phyloP scores from a whole-genome alignment of 2,888 invertebrate genomes.

The Ischnura elegans region DNA sequence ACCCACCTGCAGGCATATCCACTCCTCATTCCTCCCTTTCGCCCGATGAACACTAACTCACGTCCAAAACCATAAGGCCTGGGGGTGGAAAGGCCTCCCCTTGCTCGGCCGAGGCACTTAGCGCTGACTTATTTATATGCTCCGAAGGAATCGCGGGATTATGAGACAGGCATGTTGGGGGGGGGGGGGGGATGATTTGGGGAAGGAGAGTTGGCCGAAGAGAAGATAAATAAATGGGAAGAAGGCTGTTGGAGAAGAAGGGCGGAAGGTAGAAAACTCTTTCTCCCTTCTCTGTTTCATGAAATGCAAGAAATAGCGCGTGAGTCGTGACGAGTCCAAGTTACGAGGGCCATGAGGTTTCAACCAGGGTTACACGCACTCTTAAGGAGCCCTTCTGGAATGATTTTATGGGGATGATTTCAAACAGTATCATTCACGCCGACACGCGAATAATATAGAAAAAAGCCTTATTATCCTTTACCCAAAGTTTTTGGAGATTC shows the following conservation, averaged over 20 bases:
- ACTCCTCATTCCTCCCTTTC: not conserved
- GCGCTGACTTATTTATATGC: conserved; percentile 64
- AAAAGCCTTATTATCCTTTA: too few species aligned
- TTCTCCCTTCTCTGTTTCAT: not conserved
- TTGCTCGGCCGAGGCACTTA: conserved; percentile 42
- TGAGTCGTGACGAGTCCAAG: not conserved
- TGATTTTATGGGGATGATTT: too few species aligned
- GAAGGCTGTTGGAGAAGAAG: not conserved
- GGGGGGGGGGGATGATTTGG: not conserved
- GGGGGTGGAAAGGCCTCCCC: not conserved
- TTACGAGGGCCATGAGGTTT: too few species aligned
- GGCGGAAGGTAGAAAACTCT: not conserved
- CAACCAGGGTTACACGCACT: too few species aligned
- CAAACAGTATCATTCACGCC: too few species aligned
- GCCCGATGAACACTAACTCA: not conserved
- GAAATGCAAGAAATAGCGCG: not conserved
- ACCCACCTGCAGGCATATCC: not conserved
- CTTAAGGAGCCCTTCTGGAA: too few species aligned
- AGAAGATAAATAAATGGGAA: conserved; percentile 48
- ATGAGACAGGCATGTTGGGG: conserved; percentile 20
- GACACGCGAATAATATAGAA: too few species aligned
- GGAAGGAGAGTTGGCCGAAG: conserved; percentile 50
- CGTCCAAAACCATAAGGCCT: not conserved
- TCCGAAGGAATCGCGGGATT: conserved; percentile 64
- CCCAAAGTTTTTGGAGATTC: too few species aligned